Base-by-base conservation (phyloP, 2,888 invertebrate species). In the Tanypteryx hageni region DNA sequence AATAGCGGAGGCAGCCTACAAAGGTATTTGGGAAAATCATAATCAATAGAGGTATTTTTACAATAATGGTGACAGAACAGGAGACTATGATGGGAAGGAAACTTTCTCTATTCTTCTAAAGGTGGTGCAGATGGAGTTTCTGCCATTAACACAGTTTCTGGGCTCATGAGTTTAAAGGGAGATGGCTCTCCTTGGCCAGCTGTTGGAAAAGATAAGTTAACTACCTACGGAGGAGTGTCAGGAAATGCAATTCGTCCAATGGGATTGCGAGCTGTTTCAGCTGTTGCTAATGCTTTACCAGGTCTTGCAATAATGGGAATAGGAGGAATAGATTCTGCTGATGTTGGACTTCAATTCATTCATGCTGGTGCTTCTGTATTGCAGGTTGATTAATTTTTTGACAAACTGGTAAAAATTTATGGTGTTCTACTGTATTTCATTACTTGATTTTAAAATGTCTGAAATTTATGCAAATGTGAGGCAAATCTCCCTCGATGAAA, bases 261-360 rank as follows among this genome's bases (percentile, higher is more conserved):
- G 95, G 99, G 99, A 0, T 95, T 99, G 27, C 96, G 97, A 93
- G 99, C 99, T 0, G 98, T 99, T 11, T 98, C 99, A 0, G 97
- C 98, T 0, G 98, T 99, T 93, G 98, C 97, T 0, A 97, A 97
- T 93, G 97, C 96, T 86, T 94, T 99, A 61, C 99, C 99, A 0
- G 98, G 97, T 1, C 99, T 98, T 95, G 98, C 99, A 0, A 98
- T 99, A 92, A 96, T 99, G 93, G 99, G 99, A 56, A 99, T 99
- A 92, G 99, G 99, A 11, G 99, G 99, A 0, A 97, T 99, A 27
- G 99, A 99, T 95, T 98, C 99, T 0, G 99, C 99, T 0, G 99
- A 99, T 93, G 97, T 98, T 0, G 98, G 99, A 0, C 95, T 99
- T n/a, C 99, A 99, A 95, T 99, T 99, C 95, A 95, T 99, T 5